phyloP scores from a whole-genome alignment of 2,113 vertebrate genomes.

The Brachypodius melanocephalos region DNA sequence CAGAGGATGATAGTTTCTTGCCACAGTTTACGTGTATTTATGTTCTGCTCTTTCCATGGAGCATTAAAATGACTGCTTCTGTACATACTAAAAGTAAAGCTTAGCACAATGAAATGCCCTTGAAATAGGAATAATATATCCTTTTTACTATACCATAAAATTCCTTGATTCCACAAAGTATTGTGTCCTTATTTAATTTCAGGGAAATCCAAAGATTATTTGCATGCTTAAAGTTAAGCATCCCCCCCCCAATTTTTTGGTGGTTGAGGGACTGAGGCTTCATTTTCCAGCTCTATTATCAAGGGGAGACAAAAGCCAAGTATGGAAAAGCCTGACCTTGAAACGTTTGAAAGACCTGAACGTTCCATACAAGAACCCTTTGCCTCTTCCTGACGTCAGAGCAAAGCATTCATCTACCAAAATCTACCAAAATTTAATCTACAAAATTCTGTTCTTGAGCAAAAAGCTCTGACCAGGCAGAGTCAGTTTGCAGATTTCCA shows the following conservation, averaged over 20 bases:
- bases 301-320: background rate
- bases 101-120: background rate
- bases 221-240: background rate
- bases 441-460: background rate
- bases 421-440: background rate
- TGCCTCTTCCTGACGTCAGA: background rate
- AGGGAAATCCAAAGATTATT: background rate
- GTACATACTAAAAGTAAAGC: background rate
- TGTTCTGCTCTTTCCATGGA: background rate
- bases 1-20: background rate
- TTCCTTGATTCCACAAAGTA: background rate
- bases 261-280: background rate
- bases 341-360: background rate
- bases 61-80: background rate
- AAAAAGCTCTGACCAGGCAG: background rate
- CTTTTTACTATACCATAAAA: background rate
- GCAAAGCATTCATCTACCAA: background rate
- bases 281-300: background rate
- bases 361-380: accelerated
- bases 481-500: background rate
- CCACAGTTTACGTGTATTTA: background rate
- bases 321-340: background rate
- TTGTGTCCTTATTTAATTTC: background rate
- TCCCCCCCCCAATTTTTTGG: background rate
- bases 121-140: background rate